Evolutionary conservation across 30 jellyfish, hydroid and myxozoan species (phyloP), one percentile per base, ranked within the genome.

Genomic region (Aurelia aurita complex sp. Pacific): DNA sequence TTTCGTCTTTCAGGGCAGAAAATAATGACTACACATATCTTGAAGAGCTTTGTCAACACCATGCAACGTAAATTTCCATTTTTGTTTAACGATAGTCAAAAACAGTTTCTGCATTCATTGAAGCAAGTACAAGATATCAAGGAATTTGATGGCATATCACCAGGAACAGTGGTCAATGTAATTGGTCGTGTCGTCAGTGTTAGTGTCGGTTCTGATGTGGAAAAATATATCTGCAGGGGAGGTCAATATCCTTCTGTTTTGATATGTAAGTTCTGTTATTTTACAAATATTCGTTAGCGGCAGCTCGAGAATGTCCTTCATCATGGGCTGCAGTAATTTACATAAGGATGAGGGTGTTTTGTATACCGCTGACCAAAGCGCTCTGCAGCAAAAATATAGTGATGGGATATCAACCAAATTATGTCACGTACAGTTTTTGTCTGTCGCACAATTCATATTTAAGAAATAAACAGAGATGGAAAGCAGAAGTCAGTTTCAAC

Each of bases 101-200:
- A 36, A 11, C 13, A n/a, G 14, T 9, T 46, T 61, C n/a, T 59
- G 3, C 87, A 67, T 12, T 64, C 80, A 65, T 32, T 64, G 50
- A 42, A 35, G 4, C 10, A 13, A 18, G 89, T 57, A 10, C 73
- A 64, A 42, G 62, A 42, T 15, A 50, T 79, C 40, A 71, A 46
- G 35, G 33, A 63, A n/a, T 79, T 79, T 79, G 89, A 79, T 15
- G 14, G 36, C 29, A 29, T 79, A 34, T 19, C 53, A 66, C 65
- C 80, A 43, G 89, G 89, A 1, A 61, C 89, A 64, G 2, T 79
- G 23, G 81, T 79, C 33, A 79, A 66, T 52, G 69, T 65, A 6
- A 60, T 63, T 15, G 89, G 80, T 17, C 13, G 35, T 8, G 89
- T 79, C 42, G 40, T 40, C 35, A 79, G 89, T 64, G 52, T 79